Percentiles rank a stretch among this genome's conserved stretches.
Conservation (phyloP, 2,113 vertebrate species). For the Larimichthys crocea region DNA sequence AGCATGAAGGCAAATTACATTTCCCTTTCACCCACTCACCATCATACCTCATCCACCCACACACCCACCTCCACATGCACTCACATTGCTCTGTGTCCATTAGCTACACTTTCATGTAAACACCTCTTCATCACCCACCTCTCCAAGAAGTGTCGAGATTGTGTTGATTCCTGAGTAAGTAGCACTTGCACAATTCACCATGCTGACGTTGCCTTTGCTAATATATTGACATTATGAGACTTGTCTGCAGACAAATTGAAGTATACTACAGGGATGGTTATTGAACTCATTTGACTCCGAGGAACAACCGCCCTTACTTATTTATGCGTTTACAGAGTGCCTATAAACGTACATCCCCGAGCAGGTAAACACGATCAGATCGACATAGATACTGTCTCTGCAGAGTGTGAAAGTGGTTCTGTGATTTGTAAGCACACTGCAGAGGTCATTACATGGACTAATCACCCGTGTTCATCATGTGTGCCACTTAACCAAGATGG, state of each 20-base stretch:
- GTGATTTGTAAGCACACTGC: conserved; percentile 26
- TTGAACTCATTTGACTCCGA: conserved; percentile 1
- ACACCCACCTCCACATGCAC: background rate
- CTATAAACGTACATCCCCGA: background rate
- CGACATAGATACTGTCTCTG: background rate
- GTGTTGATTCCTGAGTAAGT: background rate
- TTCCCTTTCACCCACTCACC: conserved; percentile 13
- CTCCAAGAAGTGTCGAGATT: conserved; percentile 6
- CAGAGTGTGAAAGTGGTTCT: background rate
- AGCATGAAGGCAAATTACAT: background rate
- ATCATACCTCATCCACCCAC: background rate
- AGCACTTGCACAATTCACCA: conserved; percentile 10
- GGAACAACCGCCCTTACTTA: background rate
- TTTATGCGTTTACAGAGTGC: conserved; percentile 20
- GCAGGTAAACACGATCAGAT: background rate
- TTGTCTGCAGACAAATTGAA: background rate
- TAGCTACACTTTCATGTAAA: conserved; percentile 29
- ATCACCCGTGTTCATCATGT: conserved; percentile 38
- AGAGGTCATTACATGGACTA: conserved; percentile 35
- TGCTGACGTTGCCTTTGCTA: background rate
- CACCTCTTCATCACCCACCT: conserved; percentile 17
- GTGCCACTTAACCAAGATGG: conserved; percentile 1
- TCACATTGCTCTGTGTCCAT: conserved; percentile 1
- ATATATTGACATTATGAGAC: background rate
- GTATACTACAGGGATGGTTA: conserved; percentile 1